Percentiles rank a stretch among this genome's conserved stretches.
Evolutionary conservation across 2,113 vertebrate species (phyloP).

Genomic region (Daphoenositta chrysoptera): DNA sequence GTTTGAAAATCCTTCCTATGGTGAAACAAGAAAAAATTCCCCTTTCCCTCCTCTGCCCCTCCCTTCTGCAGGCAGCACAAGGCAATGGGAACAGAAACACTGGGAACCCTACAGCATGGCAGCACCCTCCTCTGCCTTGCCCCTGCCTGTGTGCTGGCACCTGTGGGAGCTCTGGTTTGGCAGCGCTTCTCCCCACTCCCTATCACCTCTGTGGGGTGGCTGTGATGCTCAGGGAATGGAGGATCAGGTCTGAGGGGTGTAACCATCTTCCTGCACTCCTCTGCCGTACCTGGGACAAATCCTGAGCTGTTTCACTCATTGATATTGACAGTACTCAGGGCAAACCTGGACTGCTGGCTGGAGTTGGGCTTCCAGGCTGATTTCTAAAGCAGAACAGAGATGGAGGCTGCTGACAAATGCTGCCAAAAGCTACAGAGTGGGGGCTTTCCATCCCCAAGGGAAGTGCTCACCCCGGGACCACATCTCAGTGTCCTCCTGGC

Average conservation of each 20-base stretch:
- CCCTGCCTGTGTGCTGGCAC: neutral
- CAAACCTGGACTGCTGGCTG: neutral
- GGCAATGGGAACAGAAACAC: neutral
- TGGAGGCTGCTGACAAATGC: neutral
- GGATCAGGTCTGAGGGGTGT: neutral
- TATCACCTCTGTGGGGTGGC: neutral
- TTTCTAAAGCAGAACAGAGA: neutral
- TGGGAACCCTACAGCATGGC: neutral
- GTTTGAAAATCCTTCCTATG: constrained; percentile 51
- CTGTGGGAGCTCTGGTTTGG: neutral
- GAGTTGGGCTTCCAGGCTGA: neutral
- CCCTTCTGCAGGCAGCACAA: neutral
- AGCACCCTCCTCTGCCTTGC: neutral
- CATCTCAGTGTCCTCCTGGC: neutral
- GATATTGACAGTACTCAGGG: neutral
- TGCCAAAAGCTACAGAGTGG: neutral
- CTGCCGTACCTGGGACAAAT: neutral
- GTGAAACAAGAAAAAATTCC: neutral
- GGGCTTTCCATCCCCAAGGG: neutral
- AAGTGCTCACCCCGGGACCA: neutral
- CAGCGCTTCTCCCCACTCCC: rapidly evolving
- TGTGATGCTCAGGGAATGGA: neutral
- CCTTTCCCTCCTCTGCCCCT: neutral
- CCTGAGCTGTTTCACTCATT: neutral
- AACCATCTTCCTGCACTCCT: neutral